These are phyloP conservation scores for Empidonax traillii DNA, from an alignment of 2,113 vertebrate species.

Conservation along the genomic window DNA sequence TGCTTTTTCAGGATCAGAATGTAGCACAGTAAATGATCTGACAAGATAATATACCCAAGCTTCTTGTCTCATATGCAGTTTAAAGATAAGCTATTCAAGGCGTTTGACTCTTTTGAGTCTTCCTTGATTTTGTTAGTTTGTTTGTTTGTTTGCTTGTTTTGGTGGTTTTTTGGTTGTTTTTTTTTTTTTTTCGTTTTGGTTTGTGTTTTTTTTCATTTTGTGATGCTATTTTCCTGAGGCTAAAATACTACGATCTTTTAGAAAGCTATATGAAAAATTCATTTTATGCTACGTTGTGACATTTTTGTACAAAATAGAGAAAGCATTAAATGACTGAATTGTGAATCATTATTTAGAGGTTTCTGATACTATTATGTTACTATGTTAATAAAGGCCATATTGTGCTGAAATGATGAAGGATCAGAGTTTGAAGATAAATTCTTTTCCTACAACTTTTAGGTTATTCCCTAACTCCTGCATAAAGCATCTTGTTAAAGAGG, in stretches of 20 bases:
- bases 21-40: background rate
- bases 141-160: background rate
- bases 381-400: background rate
- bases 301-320: background rate
- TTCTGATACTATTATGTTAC: background rate
- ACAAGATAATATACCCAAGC: background rate
- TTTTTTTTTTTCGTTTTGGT: background rate
- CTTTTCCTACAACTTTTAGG: background rate
- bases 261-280: background rate
- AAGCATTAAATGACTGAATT: background rate
- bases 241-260: background rate
- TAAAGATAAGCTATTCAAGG: background rate
- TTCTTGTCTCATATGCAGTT: background rate
- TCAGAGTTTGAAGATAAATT: background rate
- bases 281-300: background rate
- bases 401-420: background rate
- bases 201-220: background rate
- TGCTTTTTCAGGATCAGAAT: background rate
- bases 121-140: background rate
- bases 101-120: background rate
- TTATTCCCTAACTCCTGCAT: background rate
- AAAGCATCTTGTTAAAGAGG: background rate
- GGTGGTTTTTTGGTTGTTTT: background rate
- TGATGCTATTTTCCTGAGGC: background rate
- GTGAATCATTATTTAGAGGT: background rate